Evolutionary conservation across 2,888 invertebrate genomes (phyloP).

Genomic region (Pseudococcus longispinus): DNA sequence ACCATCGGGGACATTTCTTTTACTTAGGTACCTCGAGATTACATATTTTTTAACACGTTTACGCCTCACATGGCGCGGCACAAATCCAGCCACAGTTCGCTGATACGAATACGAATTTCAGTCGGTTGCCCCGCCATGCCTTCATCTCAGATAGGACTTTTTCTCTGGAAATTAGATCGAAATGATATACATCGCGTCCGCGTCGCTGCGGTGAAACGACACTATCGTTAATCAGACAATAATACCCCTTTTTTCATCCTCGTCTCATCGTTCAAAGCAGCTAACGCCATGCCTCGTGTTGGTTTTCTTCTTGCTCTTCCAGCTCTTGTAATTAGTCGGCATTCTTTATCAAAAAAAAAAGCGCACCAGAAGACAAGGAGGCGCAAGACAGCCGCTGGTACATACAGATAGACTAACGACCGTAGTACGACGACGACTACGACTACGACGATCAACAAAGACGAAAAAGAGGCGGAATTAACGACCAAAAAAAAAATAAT

Average conservation of each 20-base stretch:
- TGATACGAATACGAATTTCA: background rate
- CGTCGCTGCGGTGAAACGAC: background rate
- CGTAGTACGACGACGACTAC: too few species aligned
- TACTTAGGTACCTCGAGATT: background rate
- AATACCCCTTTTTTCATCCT: background rate
- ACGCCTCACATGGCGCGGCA: background rate
- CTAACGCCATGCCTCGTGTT: background rate
- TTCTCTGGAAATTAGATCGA: slow-evolving; percentile 21
- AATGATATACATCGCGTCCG: slow-evolving; percentile 17
- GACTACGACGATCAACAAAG: background rate
- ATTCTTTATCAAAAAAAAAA: slow-evolving; percentile 15
- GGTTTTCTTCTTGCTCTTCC: background rate
- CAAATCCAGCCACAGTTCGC: too few species aligned
- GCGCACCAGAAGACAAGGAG: background rate
- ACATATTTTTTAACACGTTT: slow-evolving; percentile 45
- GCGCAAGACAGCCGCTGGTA: background rate
- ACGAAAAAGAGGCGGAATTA: slow-evolving; percentile 27
- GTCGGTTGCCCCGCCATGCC: background rate
- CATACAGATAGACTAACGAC: background rate
- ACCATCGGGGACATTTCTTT: slow-evolving; percentile 17
- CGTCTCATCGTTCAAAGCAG: background rate
- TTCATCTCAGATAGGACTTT: background rate
- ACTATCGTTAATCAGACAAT: slow-evolving; percentile 39
- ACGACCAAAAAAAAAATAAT: slow-evolving; percentile 35
- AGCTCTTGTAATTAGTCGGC: slow-evolving; percentile 31